Evolutionary conservation across 35 echinoderm and acorn worm species (phyloP).

Genomic region (Acanthaster planci): DNA sequence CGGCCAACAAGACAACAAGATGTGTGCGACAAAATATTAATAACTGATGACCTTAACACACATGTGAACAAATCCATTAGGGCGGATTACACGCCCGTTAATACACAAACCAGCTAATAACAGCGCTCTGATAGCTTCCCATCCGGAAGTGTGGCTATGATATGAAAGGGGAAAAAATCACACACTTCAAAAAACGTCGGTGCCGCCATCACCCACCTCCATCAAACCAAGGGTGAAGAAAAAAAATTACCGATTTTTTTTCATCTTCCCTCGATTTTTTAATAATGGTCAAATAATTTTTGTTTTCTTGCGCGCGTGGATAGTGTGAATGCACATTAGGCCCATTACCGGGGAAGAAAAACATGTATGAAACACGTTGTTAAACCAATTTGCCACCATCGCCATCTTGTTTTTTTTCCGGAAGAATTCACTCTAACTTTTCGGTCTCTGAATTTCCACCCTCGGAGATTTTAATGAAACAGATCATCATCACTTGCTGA

Average conservation of each 20-base stretch:
- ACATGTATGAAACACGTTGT: not conserved
- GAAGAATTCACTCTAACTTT: conserved; percentile 24
- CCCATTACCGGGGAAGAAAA: not conserved
- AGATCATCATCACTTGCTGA: not conserved
- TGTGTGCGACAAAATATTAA: not conserved
- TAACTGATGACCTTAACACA: conserved; percentile 14
- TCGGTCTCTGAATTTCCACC: not conserved
- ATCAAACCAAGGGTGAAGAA: not conserved
- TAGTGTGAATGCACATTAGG: not conserved
- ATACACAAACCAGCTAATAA: conserved; percentile 1
- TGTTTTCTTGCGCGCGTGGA: not conserved
- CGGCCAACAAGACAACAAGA: not conserved
- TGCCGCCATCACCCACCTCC: not conserved
- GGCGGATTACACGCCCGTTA: not conserved
- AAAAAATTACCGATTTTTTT: conserved; percentile 14
- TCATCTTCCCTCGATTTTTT: not conserved
- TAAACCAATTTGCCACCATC: conserved; percentile 12
- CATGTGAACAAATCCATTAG: conserved; percentile 29
- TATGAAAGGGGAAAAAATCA: conserved; percentile 10
- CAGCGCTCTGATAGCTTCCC: not conserved
- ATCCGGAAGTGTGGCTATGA: not conserved
- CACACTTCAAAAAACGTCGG: not conserved
- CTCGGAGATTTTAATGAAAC: conserved; percentile 14
- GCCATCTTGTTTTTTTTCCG: not conserved
- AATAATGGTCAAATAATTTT: conserved; percentile 18